Percentiles rank a stretch among this genome's conserved stretches.
phyloP scores from a whole-genome alignment of 1,140 invertebrate genomes.

The Drosophila neocordata region DNA sequence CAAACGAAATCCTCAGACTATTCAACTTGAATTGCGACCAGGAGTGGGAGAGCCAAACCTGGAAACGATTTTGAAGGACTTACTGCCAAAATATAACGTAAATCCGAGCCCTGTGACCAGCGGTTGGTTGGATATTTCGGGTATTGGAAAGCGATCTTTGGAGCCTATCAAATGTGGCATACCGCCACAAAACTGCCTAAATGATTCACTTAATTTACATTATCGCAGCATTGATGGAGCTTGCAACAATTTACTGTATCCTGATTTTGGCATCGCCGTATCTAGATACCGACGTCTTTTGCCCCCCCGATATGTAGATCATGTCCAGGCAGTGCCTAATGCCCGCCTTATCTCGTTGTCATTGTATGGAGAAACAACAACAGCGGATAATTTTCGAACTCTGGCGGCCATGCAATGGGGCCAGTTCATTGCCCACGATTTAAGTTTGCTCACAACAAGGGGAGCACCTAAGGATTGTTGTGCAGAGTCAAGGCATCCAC shows the following conservation, averaged over 20 bases:
- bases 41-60: slow-evolving; percentile 41
- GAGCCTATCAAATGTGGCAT: slow-evolving; percentile 51
- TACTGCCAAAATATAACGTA: slow-evolving; percentile 41
- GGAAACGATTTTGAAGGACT: slow-evolving; percentile 47
- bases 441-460: slow-evolving; percentile 87
- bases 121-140: slow-evolving; percentile 24
- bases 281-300: slow-evolving; percentile 88
- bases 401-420: slow-evolving; percentile 92
- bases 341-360: slow-evolving; percentile 88
- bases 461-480: slow-evolving; percentile 86
- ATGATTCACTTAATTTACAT: slow-evolving; percentile 83
- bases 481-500: slow-evolving; percentile 74
- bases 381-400: slow-evolving; percentile 87
- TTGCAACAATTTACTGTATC: slow-evolving; percentile 91
- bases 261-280: slow-evolving; percentile 89
- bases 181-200: slow-evolving; percentile 59
- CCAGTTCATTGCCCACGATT: slow-evolving; percentile 93
- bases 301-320: slow-evolving; percentile 88
- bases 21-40: slow-evolving; percentile 33
- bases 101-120: slow-evolving; percentile 13
- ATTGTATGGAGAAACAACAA: slow-evolving; percentile 87
- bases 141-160: not conserved
- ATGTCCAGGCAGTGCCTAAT: slow-evolving; percentile 86
- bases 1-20: slow-evolving; percentile 28
- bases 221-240: slow-evolving; percentile 93